Evolutionary conservation across 1,140 invertebrate genomes (phyloP).

Genomic region (Apis mellifera): DNA sequence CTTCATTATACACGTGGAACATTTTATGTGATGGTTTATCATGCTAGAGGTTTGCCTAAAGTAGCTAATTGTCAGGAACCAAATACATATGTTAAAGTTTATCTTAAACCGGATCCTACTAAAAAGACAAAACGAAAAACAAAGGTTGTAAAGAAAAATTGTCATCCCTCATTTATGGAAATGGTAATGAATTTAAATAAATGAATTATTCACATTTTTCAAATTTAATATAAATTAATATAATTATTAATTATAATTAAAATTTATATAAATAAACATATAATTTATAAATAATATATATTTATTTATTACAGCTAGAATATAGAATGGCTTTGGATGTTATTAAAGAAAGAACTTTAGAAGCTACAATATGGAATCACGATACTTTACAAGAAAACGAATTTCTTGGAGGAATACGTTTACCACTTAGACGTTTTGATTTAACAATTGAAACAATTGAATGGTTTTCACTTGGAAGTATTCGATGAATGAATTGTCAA

Average conservation of each 20-base stretch:
- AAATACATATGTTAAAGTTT: constrained; percentile 96
- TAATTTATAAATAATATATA: background rate
- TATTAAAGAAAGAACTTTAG: constrained; percentile 87
- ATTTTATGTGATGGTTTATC: constrained; percentile 93
- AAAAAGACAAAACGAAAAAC: constrained; percentile 98
- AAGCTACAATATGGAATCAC: constrained; percentile 97
- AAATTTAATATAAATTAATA: no score
- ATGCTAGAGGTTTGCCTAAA: constrained; percentile 91
- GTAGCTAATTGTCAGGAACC: constrained; percentile 89
- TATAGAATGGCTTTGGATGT: constrained; percentile 93
- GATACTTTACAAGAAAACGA: constrained; percentile 97
- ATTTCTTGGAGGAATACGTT: constrained; percentile 93
- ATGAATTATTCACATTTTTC: background rate
- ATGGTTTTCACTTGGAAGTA: constrained; percentile 88
- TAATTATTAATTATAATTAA: no score
- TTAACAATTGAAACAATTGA: constrained; percentile 89
- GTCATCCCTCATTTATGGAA: constrained; percentile 99
- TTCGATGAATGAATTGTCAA: constrained; percentile 73
- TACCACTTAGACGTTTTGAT: constrained; percentile 88
- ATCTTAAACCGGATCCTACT: constrained; percentile 92
- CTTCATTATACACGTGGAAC: constrained; percentile 91
- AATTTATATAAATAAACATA: no score
- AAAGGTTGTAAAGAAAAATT: constrained; percentile 94
- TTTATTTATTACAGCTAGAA: constrained; percentile 86
- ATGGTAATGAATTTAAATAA: constrained; percentile 85